Conservation (phyloP, 2,113 vertebrate genomes). For the Copsychus sechellarum region DNA sequence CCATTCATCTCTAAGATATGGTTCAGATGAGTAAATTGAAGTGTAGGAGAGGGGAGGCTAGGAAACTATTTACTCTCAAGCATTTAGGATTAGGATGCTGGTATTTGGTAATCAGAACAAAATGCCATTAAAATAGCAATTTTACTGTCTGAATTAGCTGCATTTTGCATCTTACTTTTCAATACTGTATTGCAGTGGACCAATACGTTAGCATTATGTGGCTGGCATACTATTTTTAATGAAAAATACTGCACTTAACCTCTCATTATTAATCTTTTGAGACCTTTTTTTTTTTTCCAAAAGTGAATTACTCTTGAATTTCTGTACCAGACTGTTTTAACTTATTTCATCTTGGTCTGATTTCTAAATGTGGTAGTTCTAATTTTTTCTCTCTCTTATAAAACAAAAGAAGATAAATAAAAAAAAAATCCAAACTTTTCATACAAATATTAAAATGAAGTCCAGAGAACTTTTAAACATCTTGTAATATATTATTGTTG, state of each 20-base stretch:
- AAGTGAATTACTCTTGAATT: slow-evolving; percentile 12
- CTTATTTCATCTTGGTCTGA: background rate
- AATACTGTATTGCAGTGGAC: background rate
- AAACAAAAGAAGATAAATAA: background rate
- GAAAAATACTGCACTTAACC: background rate
- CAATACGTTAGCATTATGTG: background rate
- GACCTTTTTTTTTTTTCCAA: background rate
- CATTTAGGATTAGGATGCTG: background rate
- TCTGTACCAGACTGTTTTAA: background rate
- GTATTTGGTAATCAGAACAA: background rate
- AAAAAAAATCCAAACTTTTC: background rate
- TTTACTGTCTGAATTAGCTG: background rate
- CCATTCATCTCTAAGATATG: background rate
- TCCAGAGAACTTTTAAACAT: background rate
- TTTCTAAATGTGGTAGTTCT: background rate
- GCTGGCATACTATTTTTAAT: background rate
- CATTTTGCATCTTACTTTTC: background rate
- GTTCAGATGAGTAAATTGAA: background rate
- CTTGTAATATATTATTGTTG: background rate
- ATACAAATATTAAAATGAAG: background rate
- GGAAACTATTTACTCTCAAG: background rate
- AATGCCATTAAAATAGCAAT: background rate
- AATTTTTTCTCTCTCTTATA: background rate
- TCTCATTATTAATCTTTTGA: slow-evolving; percentile 22
- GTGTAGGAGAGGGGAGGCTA: background rate